A percentile compares a stretch with the other conserved stretches of the same genome.
Conservation (phyloP, 2,113 vertebrate species). For the Sprattus sprattus region DNA sequence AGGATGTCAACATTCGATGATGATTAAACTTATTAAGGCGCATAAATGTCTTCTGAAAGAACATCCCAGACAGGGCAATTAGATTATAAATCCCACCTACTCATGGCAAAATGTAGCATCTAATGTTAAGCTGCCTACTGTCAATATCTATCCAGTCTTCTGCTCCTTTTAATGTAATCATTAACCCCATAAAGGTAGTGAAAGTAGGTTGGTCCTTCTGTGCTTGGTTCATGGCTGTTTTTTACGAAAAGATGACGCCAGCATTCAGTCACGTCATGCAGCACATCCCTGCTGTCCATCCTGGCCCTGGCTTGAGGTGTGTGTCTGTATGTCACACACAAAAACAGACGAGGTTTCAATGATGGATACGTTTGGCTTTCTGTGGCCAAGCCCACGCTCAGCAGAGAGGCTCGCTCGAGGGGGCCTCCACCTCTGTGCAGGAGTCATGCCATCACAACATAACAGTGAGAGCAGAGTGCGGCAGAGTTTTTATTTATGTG, state of each 20-base stretch:
- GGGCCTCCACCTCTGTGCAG: conserved; percentile 44
- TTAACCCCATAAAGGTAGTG: background rate
- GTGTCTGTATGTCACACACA: conserved; percentile 20
- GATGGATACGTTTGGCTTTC: conserved; percentile 39
- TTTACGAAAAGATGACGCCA: background rate
- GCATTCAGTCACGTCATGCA: background rate
- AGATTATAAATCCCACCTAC: background rate
- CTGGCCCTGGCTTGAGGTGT: conserved; percentile 27
- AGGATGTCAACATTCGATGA: background rate
- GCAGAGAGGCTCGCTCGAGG: conserved; percentile 41
- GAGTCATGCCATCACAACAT: conserved; percentile 32
- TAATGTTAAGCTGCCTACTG: background rate
- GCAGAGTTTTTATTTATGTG: conserved; percentile 50
- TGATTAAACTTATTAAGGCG: background rate
- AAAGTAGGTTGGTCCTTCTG: background rate
- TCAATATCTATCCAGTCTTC: too few species aligned
- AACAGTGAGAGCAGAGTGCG: conserved; percentile 12
- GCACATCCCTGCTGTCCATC: conserved; percentile 3
- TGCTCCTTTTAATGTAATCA: too few species aligned
- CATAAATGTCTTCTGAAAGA: background rate
- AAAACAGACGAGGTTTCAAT: conserved; percentile 44
- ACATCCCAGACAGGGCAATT: background rate
- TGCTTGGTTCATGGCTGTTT: background rate
- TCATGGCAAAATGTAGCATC: background rate
- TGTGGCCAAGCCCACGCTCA: conserved; percentile 11